These are phyloP conservation scores for Bucorvus abyssinicus DNA, from an alignment of 2,797 vertebrate species.

Conservation along the genomic window DNA sequence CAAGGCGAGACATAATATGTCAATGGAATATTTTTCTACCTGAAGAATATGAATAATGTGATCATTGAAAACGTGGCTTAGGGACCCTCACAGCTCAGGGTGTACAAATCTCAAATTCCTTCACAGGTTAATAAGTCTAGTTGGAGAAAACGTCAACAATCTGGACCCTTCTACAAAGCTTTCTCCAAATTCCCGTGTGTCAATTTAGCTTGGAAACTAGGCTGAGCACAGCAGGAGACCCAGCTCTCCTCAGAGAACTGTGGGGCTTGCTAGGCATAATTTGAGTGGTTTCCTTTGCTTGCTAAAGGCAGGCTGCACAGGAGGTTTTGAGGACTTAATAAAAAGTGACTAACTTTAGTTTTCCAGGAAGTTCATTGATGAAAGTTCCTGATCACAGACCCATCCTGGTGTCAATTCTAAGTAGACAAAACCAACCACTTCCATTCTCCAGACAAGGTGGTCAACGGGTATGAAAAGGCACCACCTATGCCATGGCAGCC, in stretches of 20 bases:
- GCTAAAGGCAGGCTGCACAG: not conserved
- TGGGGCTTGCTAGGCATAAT: not conserved
- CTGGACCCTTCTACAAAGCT: not conserved
- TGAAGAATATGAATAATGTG: not conserved
- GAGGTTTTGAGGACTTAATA: not conserved
- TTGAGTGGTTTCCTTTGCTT: not conserved
- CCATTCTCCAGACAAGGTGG: not conserved
- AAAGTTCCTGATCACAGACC: not conserved
- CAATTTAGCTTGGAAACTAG: not conserved
- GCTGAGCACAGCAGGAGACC: not conserved
- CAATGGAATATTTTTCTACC: not conserved
- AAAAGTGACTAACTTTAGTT: not conserved
- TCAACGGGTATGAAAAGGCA: not conserved
- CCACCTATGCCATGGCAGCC: too few relatives aligned
- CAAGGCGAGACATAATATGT: not conserved
- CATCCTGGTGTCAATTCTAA: not conserved
- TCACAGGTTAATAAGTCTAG: not conserved
- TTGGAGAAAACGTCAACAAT: not conserved
- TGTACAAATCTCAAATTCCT: not conserved
- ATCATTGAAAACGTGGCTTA: not conserved
- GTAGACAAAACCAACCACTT: rapidly evolving
- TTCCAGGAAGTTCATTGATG: not conserved
- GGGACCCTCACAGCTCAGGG: not conserved
- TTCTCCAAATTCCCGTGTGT: not conserved
- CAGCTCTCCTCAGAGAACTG: not conserved